Percentiles rank a stretch among this genome's conserved stretches.
Evolutionary conservation across 2,797 vertebrate species (phyloP).

Genomic region (Rhinoraja longicauda): DNA sequence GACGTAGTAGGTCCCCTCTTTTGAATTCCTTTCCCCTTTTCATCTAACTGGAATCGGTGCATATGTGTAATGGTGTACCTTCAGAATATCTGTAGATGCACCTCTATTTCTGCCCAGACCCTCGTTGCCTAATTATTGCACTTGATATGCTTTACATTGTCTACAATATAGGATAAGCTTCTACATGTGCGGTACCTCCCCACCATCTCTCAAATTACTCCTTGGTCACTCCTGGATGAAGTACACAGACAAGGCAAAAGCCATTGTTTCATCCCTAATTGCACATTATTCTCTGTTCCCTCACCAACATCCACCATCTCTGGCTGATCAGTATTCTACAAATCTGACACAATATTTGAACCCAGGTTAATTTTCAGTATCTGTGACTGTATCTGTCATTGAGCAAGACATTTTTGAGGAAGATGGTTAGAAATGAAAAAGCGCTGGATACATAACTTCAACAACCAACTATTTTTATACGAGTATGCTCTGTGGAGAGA

Average conservation of each 20-base stretch:
- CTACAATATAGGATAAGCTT: no score
- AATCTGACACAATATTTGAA: background rate
- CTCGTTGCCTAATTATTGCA: background rate
- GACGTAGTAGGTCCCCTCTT: no score
- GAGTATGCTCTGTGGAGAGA: background rate
- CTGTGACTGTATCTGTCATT: background rate
- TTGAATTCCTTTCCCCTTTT: background rate
- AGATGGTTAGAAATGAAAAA: background rate
- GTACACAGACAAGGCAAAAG: background rate
- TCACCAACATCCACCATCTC: background rate
- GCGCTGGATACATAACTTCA: background rate
- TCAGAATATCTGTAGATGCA: no score
- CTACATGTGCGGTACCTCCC: no score
- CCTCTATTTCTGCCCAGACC: background rate
- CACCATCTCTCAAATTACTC: no score
- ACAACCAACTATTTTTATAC: background rate
- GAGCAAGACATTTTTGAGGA: background rate
- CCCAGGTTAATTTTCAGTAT: background rate
- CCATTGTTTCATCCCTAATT: background rate
- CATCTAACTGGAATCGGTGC: background rate
- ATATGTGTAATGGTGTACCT: background rate
- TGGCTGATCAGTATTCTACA: background rate
- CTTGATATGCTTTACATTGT: no score
- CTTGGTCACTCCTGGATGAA: no score
- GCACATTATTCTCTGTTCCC: background rate